Percentiles rank a stretch among this genome's conserved stretches.
Conservation (phyloP, 1,140 invertebrate species). For the Phymastichus coffea region DNA sequence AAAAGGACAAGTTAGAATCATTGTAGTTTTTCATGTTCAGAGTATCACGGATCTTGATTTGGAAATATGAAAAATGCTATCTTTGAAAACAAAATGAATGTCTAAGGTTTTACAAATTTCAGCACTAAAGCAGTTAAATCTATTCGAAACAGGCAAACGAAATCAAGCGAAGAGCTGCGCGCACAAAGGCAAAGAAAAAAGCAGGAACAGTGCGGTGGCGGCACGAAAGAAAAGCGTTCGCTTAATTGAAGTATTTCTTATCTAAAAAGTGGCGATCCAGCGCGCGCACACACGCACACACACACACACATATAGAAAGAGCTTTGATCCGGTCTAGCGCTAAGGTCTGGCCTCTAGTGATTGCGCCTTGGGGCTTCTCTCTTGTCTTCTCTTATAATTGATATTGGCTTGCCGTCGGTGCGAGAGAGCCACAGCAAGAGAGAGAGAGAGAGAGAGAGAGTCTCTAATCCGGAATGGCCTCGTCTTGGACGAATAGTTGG, state of each 20-base stretch:
- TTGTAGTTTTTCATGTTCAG: no score
- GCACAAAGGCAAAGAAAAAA: neutral
- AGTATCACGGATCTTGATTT: no score
- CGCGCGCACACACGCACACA: neutral
- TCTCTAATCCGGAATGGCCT: slow-evolving; percentile 54
- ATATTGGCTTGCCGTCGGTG: slow-evolving; percentile 50
- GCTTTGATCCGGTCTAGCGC: slow-evolving; percentile 56
- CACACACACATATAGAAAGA: slow-evolving; percentile 33
- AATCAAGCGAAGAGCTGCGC: neutral
- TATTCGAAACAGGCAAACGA: neutral
- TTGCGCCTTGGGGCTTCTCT: slow-evolving; percentile 43
- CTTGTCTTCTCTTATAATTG: slow-evolving; percentile 59
- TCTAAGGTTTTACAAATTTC: no score
- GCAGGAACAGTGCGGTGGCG: neutral
- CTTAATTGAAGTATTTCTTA: slow-evolving; percentile 57
- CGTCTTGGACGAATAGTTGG: slow-evolving; percentile 58
- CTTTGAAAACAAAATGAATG: no score
- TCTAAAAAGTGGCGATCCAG: slow-evolving; percentile 54
- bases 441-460: slow-evolving; percentile 26
- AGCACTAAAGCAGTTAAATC: neutral
- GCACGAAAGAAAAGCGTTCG: slow-evolving; percentile 10
- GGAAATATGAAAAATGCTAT: no score
- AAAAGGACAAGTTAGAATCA: no score
- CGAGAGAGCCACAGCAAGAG: slow-evolving; percentile 2
- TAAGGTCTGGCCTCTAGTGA: slow-evolving; percentile 51